Evolutionary conservation across 2,888 invertebrate genomes (phyloP).

Genomic region (Ochropleura plecta): DNA sequence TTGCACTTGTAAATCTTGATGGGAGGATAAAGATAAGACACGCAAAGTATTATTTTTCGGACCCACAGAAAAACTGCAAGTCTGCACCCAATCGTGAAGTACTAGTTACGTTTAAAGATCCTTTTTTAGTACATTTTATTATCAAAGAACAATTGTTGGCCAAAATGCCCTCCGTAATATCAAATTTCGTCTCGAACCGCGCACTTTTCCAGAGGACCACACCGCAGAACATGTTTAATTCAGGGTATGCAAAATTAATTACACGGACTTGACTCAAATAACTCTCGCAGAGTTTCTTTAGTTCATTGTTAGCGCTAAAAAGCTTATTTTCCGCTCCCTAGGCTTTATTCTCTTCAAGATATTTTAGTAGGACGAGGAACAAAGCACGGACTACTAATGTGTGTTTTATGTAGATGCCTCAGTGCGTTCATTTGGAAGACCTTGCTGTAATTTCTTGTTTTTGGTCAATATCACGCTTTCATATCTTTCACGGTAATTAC

Average conservation of each 20-base stretch:
- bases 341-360: constrained; percentile 64
- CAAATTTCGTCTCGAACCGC: constrained; percentile 28
- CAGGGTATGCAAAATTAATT: constrained; percentile 64
- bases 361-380: constrained; percentile 65
- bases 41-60: neutral
- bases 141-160: constrained; percentile 22
- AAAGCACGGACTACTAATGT: constrained; percentile 67
- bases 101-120: neutral
- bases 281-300: constrained; percentile 45
- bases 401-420: constrained; percentile 65
- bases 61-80: neutral
- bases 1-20: constrained; percentile 2
- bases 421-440: constrained; percentile 60
- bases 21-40: neutral
- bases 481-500: constrained; percentile 61
- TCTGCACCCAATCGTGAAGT: neutral
- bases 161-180: constrained; percentile 30
- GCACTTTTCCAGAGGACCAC: constrained; percentile 8
- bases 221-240: constrained; percentile 44
- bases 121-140: constrained; percentile 26
- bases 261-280: constrained; percentile 58
- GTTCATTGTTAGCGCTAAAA: constrained; percentile 64
- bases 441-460: constrained; percentile 63
- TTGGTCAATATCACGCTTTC: constrained; percentile 62
- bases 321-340: constrained; percentile 69